Percentiles rank a stretch among this genome's conserved stretches.
Conservation (phyloP, 92 coral and sea anemone genomes). For the Galaxea fascicularis region DNA sequence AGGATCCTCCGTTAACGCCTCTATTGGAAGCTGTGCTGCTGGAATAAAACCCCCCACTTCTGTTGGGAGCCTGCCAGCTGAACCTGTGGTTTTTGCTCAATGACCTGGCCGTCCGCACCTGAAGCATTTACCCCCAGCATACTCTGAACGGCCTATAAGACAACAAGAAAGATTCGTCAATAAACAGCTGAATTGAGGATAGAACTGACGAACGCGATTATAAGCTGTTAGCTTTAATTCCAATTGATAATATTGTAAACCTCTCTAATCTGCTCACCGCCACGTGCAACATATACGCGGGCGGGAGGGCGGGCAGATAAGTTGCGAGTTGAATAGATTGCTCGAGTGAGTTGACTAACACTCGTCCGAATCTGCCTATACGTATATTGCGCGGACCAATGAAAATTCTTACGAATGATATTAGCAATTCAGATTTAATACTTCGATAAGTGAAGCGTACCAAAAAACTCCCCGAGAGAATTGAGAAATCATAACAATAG, state of each 20-base stretch:
- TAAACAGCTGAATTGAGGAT: not conserved
- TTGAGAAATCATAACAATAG: not conserved
- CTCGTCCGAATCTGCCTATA: not conserved
- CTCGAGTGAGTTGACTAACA: not conserved
- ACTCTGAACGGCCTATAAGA: constrained; percentile 50
- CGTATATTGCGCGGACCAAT: not conserved
- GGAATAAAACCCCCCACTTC: constrained; percentile 38
- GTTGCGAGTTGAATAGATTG: too few species aligned
- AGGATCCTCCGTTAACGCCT: constrained; percentile 8
- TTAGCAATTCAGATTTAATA: not conserved
- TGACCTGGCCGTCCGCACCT: too few species aligned
- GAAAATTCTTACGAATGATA: not conserved
- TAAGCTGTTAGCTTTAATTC: not conserved
- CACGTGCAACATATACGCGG: not conserved
- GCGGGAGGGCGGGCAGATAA: not conserved
- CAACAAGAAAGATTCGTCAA: not conserved
- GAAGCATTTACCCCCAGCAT: constrained; percentile 27
- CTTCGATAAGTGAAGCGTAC: not conserved
- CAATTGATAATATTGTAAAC: not conserved
- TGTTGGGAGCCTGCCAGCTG: constrained; percentile 7
- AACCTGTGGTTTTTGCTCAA: constrained; percentile 46
- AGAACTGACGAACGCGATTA: not conserved
- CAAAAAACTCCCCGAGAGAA: not conserved
- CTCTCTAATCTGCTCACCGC: not conserved
- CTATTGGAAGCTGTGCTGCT: constrained; percentile 27